Conservation (phyloP, 1,140 invertebrate species). For the Agraylea sexmaculata region DNA sequence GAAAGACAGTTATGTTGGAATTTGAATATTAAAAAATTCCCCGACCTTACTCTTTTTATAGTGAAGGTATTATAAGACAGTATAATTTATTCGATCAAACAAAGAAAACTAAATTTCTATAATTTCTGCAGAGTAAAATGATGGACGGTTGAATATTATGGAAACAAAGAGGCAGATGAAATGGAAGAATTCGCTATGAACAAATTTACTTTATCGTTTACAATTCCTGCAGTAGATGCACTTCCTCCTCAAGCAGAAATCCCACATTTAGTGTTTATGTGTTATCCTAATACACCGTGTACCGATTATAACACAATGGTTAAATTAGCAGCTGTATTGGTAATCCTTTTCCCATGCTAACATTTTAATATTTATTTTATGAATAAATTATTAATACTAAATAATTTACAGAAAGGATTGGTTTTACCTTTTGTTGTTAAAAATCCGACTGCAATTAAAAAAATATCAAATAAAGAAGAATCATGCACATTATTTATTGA, state of each 20-base stretch:
- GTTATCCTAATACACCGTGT: constrained; percentile 40
- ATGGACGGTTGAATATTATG: constrained; percentile 32
- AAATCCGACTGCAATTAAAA: constrained; percentile 35
- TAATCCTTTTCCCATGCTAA: constrained; percentile 37
- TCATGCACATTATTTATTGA: constrained; percentile 41
- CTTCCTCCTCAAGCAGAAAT: constrained; percentile 20
- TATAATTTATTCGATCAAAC: neutral
- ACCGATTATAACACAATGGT: constrained; percentile 39
- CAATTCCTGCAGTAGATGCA: constrained; percentile 26
- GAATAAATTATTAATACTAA: constrained; percentile 8
- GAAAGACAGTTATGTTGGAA: constrained; percentile 57
- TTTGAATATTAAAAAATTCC: constrained; percentile 55
- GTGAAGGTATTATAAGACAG: constrained; percentile 14
- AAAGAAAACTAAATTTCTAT: neutral
- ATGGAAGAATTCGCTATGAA: constrained; percentile 37
- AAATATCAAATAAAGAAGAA: constrained; percentile 27
- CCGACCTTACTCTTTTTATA: constrained; percentile 40
- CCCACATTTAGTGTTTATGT: constrained; percentile 36
- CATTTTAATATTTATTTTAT: constrained; percentile 10
- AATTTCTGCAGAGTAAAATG: constrained; percentile 24
- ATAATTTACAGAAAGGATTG: constrained; percentile 38
- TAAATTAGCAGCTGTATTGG: constrained; percentile 52
- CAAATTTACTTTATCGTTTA: constrained; percentile 28
- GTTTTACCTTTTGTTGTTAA: constrained; percentile 42
- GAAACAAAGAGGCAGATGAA: constrained; percentile 31